A percentile compares a stretch with the other conserved stretches of the same genome.
phyloP scores from a whole-genome alignment of 2,113 vertebrate genomes.

The Jacana jacana region DNA sequence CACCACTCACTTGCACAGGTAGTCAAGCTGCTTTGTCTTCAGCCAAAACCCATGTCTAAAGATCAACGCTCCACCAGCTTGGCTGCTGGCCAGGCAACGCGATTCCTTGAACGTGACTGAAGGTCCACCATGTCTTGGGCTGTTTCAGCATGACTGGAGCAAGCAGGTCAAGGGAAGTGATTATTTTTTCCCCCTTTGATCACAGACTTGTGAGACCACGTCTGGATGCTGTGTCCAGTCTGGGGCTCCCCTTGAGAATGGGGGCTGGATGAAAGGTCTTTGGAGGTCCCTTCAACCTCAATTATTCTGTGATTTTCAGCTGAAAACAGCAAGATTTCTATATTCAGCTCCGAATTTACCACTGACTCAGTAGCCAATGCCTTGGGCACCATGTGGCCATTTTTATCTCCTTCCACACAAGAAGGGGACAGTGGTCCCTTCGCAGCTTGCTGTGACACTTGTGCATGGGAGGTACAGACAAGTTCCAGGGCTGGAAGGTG shows the following conservation, averaged over 20 bases:
- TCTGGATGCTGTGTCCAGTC: neutral
- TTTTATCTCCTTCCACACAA: neutral
- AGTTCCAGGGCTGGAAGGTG: neutral
- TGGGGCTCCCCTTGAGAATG: neutral
- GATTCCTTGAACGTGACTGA: neutral
- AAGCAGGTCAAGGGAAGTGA: neutral
- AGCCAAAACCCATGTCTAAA: neutral
- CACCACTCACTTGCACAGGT: neutral
- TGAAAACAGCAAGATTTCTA: neutral
- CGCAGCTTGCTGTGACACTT: rapidly evolving
- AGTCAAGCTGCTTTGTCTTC: neutral
- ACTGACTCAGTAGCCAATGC: neutral
- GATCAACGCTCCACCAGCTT: neutral
- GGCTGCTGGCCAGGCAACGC: neutral
- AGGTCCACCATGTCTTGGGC: neutral
- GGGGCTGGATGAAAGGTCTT: neutral
- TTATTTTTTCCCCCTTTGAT: neutral
- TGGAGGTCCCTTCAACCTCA: neutral
- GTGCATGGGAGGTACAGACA: neutral
- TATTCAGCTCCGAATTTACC: neutral
- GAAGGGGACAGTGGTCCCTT: neutral
- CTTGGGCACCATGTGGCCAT: rapidly evolving
- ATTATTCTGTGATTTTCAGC: neutral
- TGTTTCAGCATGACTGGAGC: neutral
- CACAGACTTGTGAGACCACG: neutral